Evolutionary conservation across 2,113 vertebrate genomes (phyloP).

Genomic region (Sisor rabdophorus): DNA sequence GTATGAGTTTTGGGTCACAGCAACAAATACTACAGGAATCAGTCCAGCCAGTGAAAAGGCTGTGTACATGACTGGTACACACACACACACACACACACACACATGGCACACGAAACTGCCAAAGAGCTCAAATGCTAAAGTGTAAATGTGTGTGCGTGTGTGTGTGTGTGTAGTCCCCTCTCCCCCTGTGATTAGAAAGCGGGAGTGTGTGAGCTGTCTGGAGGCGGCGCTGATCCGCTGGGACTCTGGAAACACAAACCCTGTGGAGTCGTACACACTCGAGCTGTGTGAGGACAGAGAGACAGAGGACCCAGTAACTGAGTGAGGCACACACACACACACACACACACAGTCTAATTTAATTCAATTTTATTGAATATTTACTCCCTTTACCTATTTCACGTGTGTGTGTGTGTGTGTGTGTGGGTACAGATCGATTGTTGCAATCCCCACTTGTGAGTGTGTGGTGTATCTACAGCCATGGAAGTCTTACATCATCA

Average conservation of each 20-base stretch:
- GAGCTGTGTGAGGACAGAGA: slow-evolving; percentile 73
- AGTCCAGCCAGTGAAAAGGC: slow-evolving; percentile 84
- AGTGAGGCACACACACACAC: slow-evolving; percentile 56
- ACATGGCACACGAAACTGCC: no score
- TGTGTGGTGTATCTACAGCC: slow-evolving; percentile 83
- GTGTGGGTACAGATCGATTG: slow-evolving; percentile 72
- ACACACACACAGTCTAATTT: not conserved
- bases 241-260: slow-evolving; percentile 85
- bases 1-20: slow-evolving; percentile 93
- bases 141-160: no score
- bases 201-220: slow-evolving; percentile 77
- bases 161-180: slow-evolving; percentile 76
- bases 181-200: slow-evolving; percentile 68
- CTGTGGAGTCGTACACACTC: slow-evolving; percentile 88
- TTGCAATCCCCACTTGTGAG: slow-evolving; percentile 89
- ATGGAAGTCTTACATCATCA: slow-evolving; percentile 70
- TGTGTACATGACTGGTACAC: slow-evolving; percentile 86
- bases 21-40: slow-evolving; percentile 82
- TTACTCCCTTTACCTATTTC: not conserved
- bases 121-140: no score
- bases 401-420: not conserved
- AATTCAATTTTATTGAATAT: not conserved
- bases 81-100: slow-evolving; percentile 16
- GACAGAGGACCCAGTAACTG: slow-evolving; percentile 42
- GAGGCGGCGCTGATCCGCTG: slow-evolving; percentile 83